These are phyloP conservation scores for Percopsis omiscomaycus DNA, from an alignment of 2,797 vertebrate genomes.

Conservation along the genomic window DNA sequence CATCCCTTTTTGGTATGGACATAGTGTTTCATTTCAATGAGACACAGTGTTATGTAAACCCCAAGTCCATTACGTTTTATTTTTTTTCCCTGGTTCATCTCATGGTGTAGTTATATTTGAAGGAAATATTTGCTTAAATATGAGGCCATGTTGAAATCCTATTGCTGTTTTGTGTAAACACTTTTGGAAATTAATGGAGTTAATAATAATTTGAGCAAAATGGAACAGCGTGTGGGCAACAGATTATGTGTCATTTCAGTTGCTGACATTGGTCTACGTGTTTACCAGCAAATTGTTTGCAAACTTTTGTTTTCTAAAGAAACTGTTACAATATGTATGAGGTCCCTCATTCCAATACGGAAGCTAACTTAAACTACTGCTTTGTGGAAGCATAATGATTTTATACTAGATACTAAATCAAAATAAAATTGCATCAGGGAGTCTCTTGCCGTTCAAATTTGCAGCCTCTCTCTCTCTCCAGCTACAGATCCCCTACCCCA, in stretches of 20 bases:
- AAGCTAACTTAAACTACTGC: constrained; percentile 24
- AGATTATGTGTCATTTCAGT: constrained; percentile 13
- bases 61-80: background rate
- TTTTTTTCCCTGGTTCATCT: background rate
- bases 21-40: constrained; percentile 51
- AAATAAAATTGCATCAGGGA: constrained; percentile 59
- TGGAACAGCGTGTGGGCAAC: constrained; percentile 33
- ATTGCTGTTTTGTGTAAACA: constrained; percentile 28
- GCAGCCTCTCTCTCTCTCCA: constrained; percentile 29
- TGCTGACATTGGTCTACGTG: constrained; percentile 5
- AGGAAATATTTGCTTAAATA: constrained; percentile 28
- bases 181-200: constrained; percentile 17
- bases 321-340: too few species aligned
- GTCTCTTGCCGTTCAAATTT: constrained; percentile 31
- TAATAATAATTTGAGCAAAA: constrained; percentile 40
- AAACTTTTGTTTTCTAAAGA: too few species aligned
- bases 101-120: constrained; percentile 28
- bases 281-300: too few species aligned
- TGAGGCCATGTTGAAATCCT: constrained; percentile 30
- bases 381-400: constrained; percentile 55
- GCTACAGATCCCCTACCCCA: constrained; percentile 33
- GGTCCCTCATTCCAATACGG: too few species aligned
- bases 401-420: constrained; percentile 65
- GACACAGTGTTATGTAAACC: constrained; percentile 24
- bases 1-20: constrained; percentile 27